Conservation (phyloP, 92 coral and sea anemone genomes). For the Meandrina meandrites region DNA sequence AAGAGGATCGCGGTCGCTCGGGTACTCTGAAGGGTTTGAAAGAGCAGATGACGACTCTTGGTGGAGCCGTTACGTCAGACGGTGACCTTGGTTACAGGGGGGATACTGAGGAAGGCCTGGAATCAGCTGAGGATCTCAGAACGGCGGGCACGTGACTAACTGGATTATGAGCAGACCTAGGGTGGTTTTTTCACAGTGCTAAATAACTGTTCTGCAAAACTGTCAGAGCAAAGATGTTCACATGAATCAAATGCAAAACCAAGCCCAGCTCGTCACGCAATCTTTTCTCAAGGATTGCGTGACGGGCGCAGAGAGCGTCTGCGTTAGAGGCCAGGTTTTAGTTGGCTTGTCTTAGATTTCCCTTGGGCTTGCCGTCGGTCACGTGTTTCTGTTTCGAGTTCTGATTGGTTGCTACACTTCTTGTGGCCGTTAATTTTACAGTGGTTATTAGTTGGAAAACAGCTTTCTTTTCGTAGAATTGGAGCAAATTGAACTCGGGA, state of each 20-base stretch:
- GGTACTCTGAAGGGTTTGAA: constrained; percentile 27
- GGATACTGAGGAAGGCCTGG: constrained; percentile 73
- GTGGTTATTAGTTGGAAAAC: background rate
- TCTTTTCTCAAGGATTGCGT: no score
- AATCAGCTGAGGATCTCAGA: constrained; percentile 63
- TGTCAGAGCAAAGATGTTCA: background rate
- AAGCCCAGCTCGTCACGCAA: background rate
- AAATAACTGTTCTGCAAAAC: background rate
- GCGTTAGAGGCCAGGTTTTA: no score
- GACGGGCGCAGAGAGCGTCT: no score
- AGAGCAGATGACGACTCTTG: constrained; percentile 36
- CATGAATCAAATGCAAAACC: background rate
- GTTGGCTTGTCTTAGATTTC: background rate
- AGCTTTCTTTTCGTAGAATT: background rate
- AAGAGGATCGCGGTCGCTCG: constrained; percentile 1
- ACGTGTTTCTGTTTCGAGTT: background rate
- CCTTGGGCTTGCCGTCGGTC: background rate
- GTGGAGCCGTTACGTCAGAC: constrained; percentile 51
- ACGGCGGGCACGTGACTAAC: constrained; percentile 38
- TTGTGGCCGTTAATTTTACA: background rate
- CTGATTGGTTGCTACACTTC: background rate
- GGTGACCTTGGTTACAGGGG: constrained; percentile 83
- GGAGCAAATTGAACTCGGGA: background rate
- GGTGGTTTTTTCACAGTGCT: background rate
- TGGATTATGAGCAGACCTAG: background rate